A percentile compares a stretch with the other conserved stretches of the same genome.
Evolutionary conservation across 2,888 invertebrate genomes (phyloP).

Genomic region (Cephonodes hylas): DNA sequence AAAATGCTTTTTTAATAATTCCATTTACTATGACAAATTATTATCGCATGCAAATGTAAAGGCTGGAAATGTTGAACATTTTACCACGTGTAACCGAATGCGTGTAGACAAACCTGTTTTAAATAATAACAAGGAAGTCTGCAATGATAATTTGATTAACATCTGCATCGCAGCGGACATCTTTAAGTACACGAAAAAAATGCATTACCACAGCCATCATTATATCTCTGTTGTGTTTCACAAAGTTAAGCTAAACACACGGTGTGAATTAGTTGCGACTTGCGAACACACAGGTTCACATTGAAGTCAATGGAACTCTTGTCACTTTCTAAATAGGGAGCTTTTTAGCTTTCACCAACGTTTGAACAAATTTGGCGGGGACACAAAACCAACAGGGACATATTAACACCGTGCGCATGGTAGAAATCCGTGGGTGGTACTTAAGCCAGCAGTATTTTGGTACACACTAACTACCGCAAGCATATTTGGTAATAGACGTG

Average conservation of each 20-base stretch:
- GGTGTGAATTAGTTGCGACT: constrained; percentile 72
- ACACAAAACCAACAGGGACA: constrained; percentile 71
- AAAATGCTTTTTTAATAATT: constrained; percentile 40
- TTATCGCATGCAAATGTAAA: neutral
- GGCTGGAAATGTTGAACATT: neutral
- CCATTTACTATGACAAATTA: constrained; percentile 26
- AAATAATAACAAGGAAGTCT: constrained; percentile 69
- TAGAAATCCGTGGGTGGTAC: constrained; percentile 75
- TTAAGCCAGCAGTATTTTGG: constrained; percentile 63
- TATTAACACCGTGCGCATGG: constrained; percentile 72
- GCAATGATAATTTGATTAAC: constrained; percentile 74
- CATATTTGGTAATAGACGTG: constrained; percentile 57
- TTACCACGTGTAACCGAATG: constrained; percentile 8
- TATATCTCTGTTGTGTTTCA: constrained; percentile 74
- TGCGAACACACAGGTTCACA: constrained; percentile 36
- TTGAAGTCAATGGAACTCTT: constrained; percentile 32
- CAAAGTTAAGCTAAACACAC: constrained; percentile 75
- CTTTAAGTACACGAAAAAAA: constrained; percentile 71
- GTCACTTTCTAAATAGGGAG: constrained; percentile 44
- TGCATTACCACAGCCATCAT: constrained; percentile 74
- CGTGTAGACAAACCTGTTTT: constrained; percentile 57
- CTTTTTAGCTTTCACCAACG: constrained; percentile 46
- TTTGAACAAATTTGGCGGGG: constrained; percentile 49
- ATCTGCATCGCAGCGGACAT: constrained; percentile 49
- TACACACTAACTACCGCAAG: constrained; percentile 59